Conservation (phyloP, 2,888 invertebrate species). For the Cordilura impudica region DNA sequence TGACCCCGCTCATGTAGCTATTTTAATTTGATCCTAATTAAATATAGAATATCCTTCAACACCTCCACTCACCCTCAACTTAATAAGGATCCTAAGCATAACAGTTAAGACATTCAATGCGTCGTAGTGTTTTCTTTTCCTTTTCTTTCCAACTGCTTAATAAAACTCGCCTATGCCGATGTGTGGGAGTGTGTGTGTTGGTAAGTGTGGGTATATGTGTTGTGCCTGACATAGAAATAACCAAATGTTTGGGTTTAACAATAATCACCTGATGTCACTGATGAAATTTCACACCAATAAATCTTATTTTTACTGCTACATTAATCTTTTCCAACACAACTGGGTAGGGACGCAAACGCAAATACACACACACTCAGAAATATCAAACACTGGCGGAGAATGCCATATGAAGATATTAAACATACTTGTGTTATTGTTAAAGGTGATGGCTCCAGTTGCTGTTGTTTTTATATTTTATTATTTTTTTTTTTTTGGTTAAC, state of each 20-base stretch:
- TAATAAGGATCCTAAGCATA: constrained; percentile 28
- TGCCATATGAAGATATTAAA: background rate
- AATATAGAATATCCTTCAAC: constrained; percentile 45
- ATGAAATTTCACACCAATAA: constrained; percentile 69
- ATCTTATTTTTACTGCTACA: constrained; percentile 66
- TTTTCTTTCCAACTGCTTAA: background rate
- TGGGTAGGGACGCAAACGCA: background rate
- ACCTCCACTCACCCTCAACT: background rate
- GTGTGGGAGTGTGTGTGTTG: background rate
- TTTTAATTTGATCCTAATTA: constrained; percentile 53
- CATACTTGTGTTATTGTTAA: background rate
- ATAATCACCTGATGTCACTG: constrained; percentile 67
- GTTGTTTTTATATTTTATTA: background rate
- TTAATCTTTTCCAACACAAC: constrained; percentile 62
- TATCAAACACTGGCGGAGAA: background rate
- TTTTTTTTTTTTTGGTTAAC: background rate
- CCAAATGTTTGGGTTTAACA: constrained; percentile 51
- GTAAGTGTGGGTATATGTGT: background rate
- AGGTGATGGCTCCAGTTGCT: background rate
- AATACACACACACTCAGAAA: background rate
- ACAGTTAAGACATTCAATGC: constrained; percentile 37
- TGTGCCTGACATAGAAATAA: background rate
- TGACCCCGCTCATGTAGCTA: background rate
- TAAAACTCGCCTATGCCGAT: background rate
- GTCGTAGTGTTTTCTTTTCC: background rate